phyloP scores from a whole-genome alignment of 1,140 invertebrate genomes.

The Ceratosolen fusciceps region DNA sequence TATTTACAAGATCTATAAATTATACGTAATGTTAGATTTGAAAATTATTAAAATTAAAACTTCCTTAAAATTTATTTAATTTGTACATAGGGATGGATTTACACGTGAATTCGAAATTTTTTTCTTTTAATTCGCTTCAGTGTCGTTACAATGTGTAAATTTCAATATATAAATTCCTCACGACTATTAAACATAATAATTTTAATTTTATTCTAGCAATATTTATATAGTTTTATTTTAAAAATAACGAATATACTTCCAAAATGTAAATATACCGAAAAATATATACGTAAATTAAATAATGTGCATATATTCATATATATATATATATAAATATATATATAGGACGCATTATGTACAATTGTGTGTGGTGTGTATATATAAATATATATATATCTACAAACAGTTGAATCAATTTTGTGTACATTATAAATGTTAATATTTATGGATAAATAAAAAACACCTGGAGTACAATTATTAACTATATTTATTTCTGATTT shows the following conservation, averaged over 20 bases:
- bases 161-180: conserved; percentile 7
- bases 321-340: too few relatives aligned
- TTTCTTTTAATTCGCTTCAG: too few relatives aligned
- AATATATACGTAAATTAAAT: neutral
- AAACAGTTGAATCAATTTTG: conserved; percentile 1
- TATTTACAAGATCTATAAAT: too few relatives aligned
- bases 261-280: neutral
- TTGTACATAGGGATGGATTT: too few relatives aligned
- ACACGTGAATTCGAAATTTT: too few relatives aligned
- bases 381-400: conserved; percentile 2
- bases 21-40: too few relatives aligned
- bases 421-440: conserved; percentile 6
- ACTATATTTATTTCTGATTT: conserved; percentile 40
- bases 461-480: conserved; percentile 22
- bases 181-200: too few relatives aligned
- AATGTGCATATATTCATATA: neutral
- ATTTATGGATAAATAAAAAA: conserved; percentile 34
- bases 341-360: too few relatives aligned
- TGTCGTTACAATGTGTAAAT: too few relatives aligned
- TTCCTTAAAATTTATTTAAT: too few relatives aligned
- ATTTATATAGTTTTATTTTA: neutral
- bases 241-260: conserved; percentile 23
- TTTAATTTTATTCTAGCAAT: too few relatives aligned
- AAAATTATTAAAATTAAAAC: too few relatives aligned
- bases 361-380: neutral